phyloP scores from a whole-genome alignment of 1,140 invertebrate genomes.

The Drosophila bifasciata region DNA sequence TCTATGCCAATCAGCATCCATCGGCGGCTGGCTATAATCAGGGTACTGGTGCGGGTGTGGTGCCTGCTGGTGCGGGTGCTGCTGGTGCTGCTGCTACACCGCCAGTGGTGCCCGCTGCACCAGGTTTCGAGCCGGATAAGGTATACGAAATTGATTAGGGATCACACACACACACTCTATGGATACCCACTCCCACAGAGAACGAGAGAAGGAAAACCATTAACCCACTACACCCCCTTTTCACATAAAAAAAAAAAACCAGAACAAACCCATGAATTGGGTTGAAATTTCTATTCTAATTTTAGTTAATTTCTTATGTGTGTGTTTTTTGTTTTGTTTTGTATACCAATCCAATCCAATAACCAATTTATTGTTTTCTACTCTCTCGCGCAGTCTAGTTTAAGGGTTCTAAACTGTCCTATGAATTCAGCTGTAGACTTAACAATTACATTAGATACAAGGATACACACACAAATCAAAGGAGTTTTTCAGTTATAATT shows the following conservation, averaged over 20 bases:
- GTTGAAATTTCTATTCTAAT: too few relatives aligned
- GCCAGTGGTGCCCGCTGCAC: slow-evolving; percentile 14
- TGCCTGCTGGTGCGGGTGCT: not conserved
- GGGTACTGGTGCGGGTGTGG: slow-evolving; percentile 69
- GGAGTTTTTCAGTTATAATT: too few relatives aligned
- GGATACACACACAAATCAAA: slow-evolving; percentile 7
- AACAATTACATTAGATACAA: slow-evolving; percentile 57
- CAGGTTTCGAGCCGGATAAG: slow-evolving; percentile 74
- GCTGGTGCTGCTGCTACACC: slow-evolving; percentile 12
- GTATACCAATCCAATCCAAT: too few relatives aligned
- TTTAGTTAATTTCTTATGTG: too few relatives aligned
- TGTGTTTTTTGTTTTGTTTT: too few relatives aligned
- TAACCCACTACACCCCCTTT: too few relatives aligned
- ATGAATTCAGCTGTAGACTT: slow-evolving; percentile 55
- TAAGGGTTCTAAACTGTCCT: slow-evolving; percentile 64
- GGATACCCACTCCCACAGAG: too few relatives aligned
- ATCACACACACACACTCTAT: not conserved
- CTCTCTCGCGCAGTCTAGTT: too few relatives aligned
- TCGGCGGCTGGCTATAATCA: slow-evolving; percentile 72
- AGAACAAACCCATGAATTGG: too few relatives aligned
- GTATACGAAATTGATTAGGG: slow-evolving; percentile 81
- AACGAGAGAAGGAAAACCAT: too few relatives aligned
- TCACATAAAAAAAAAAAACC: too few relatives aligned
- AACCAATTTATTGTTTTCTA: too few relatives aligned
- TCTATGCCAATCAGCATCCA: slow-evolving; percentile 79